Evolutionary conservation across 1,140 invertebrate genomes (phyloP).

Genomic region (Homalodisca vitripennis): DNA sequence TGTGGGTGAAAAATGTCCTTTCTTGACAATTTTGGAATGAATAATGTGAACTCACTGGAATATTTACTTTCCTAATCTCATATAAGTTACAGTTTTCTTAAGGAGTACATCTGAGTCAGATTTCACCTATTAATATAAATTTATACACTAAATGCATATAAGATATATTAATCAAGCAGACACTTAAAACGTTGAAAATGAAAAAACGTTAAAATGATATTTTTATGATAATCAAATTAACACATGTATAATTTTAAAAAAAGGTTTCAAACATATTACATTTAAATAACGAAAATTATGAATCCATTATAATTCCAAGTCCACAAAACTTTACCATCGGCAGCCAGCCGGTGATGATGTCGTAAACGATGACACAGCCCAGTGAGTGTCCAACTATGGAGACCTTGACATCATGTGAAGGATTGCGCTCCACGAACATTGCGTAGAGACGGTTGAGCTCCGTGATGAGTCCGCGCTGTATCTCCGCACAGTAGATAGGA

Average conservation of each 20-base stretch:
- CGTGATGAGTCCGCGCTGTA: slow-evolving; percentile 63
- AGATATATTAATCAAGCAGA: neutral
- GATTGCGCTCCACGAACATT: slow-evolving; percentile 70
- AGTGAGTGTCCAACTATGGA: slow-evolving; percentile 76
- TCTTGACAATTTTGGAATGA: too few relatives aligned
- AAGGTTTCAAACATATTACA: neutral
- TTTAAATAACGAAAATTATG: neutral
- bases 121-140: too few relatives aligned
- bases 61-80: too few relatives aligned
- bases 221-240: neutral
- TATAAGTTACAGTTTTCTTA: too few relatives aligned
- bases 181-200: neutral
- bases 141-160: neutral
- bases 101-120: too few relatives aligned
- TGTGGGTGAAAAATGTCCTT: too few relatives aligned
- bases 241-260: neutral
- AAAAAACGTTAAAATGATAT: neutral
- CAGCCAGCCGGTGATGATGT: slow-evolving; percentile 72
- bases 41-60: too few relatives aligned
- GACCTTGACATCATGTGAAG: slow-evolving; percentile 67
- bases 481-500: slow-evolving; percentile 72
- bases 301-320: neutral
- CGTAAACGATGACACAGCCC: slow-evolving; percentile 79
- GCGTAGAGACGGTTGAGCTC: slow-evolving; percentile 71
- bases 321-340: slow-evolving; percentile 35